Conservation (phyloP, 64 coral and sea anemone species). For the Pocillopora verrucosa region DNA sequence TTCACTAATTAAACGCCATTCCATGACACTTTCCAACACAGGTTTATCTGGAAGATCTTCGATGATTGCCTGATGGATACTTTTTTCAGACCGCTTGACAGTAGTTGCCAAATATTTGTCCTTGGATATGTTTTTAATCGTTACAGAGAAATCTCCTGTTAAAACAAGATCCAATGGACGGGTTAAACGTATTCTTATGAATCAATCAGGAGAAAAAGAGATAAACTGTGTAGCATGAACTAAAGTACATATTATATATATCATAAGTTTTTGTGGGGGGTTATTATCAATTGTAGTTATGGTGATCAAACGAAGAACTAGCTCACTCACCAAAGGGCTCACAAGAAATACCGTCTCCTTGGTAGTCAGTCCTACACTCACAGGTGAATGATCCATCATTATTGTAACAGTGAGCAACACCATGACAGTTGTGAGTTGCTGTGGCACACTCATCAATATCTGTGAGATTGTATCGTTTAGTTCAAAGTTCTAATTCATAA, state of each 20-base stretch:
- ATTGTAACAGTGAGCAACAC: conserved; percentile 14
- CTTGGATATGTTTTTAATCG: conserved; percentile 4
- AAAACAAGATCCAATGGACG: not conserved
- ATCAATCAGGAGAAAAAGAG: not conserved
- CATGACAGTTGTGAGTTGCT: conserved; percentile 12
- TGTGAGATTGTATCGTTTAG: not conserved
- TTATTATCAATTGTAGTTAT: no score
- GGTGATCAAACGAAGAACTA: no score
- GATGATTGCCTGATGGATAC: not conserved
- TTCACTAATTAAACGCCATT: conserved; percentile 25
- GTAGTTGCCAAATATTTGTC: not conserved
- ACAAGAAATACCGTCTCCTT: not conserved
- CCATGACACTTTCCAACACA: not conserved
- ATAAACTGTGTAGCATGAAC: not conserved
- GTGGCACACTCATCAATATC: not conserved
- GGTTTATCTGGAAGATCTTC: not conserved
- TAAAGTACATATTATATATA: not conserved
- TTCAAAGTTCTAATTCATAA: no score
- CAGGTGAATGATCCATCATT: not conserved
- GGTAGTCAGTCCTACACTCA: not conserved
- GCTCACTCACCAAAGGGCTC: not conserved
- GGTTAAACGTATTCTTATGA: not conserved
- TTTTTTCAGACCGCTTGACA: conserved; percentile 6
- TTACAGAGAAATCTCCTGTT: conserved; percentile 28
- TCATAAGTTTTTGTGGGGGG: not conserved